Evolutionary conservation across 2,797 vertebrate genomes (phyloP), one percentile per base, ranked within the genome.

Genomic region (Furcifer pardalis): DNA sequence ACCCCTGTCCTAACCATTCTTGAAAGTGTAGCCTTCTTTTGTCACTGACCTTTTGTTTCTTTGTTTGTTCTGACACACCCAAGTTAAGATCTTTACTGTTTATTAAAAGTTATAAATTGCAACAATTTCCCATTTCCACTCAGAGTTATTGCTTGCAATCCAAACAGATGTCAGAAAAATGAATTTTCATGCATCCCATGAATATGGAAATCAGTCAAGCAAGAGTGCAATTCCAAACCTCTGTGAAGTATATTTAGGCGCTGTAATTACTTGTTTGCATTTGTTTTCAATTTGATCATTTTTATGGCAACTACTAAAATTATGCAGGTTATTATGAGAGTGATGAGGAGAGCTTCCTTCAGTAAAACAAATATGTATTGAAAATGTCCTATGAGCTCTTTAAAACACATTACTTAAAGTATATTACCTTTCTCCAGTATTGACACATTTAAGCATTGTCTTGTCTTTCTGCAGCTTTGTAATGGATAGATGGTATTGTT

Each of bases 141-240:
- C 56, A 49, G 75, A 44, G 72, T 68, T 87, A 81, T 79, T 83
- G n/a, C 6, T 75, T 83, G 66, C 79, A 63, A 69, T 83, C 19
- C 62, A 44, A 62, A 35, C 49, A 86, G 79, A 85, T 71, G 25
- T 76, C 71, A 66, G 65, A 78, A 66, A 82, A 78, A 80, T 44
- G 65, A 75, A 81, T 81, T 82, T 89, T 86, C 71, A 80, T 80
- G 42, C 0, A 2, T 77, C 59, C 81, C 1, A 5, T 86, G 52
- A 86, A 83, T 62, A 75, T 65, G 37, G 66, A 86, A 75, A 84
- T 80, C 59, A 87, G 79, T 72, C 68, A 72, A 42, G 77, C 78
- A 84, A 73, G 37, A 40, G 7, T 63, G n/a, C 35, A 35, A 23
- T 71, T 84, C 87, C 60, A 69, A 62, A 65, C 35, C 4, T 60